Evolutionary conservation across 2,888 invertebrate species (phyloP).

Genomic region (Tigriopus californicus): DNA sequence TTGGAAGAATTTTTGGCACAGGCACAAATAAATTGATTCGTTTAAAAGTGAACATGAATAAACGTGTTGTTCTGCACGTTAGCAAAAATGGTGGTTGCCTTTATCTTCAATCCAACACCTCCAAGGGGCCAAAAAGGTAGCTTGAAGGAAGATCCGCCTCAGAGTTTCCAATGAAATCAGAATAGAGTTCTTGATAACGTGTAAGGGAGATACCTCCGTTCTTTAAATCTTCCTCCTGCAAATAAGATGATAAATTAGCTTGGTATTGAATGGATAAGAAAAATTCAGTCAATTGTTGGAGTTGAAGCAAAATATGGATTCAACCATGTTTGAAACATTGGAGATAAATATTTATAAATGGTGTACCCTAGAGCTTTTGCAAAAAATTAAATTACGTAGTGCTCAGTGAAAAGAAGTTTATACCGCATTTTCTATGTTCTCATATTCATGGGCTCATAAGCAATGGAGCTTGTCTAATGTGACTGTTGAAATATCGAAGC

Average conservation of each 20-base stretch:
- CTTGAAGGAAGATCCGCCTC: conserved; percentile 50
- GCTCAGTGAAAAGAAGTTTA: too few species aligned
- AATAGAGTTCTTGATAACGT: conserved; percentile 63
- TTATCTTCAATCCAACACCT: conserved; percentile 26
- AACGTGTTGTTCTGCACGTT: not conserved
- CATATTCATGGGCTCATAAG: too few species aligned
- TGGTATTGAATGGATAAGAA: not conserved
- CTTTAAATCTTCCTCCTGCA: conserved; percentile 57
- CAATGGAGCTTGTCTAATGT: too few species aligned
- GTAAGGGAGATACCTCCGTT: conserved; percentile 54
- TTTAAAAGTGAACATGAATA: not conserved
- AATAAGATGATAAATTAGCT: not conserved
- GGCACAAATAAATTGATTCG: not conserved
- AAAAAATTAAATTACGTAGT: too few species aligned
- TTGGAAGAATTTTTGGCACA: not conserved
- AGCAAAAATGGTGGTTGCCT: not conserved
- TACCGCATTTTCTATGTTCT: too few species aligned
- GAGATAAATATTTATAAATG: too few species aligned
- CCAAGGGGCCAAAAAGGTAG: conserved; percentile 57
- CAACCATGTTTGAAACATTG: too few species aligned
- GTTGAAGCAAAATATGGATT: not conserved
- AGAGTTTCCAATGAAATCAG: conserved; percentile 57
- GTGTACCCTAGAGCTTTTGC: too few species aligned
- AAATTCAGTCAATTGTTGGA: not conserved
- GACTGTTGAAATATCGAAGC: not conserved